Percentiles rank a stretch among this genome's conserved stretches.
Conservation (phyloP, 2,113 vertebrate genomes). For the Aythya baeri region DNA sequence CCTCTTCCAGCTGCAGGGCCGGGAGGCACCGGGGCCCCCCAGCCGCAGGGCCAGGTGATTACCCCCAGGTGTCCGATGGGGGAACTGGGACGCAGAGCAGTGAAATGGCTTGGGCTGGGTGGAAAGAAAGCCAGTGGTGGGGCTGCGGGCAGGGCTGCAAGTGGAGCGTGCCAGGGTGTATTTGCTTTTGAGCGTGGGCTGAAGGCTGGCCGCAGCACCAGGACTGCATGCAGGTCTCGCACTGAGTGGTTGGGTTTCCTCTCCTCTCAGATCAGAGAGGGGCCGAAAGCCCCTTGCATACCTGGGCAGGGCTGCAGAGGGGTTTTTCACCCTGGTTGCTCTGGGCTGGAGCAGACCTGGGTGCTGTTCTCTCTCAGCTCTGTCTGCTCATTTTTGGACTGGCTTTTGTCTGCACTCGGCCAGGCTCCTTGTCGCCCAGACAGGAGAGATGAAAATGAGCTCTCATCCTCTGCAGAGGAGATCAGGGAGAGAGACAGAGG, state of each 20-base stretch:
- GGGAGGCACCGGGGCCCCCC: accelerated
- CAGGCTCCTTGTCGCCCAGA: slow-evolving; percentile 1
- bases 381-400: slow-evolving; percentile 10
- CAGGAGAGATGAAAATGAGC: slow-evolving; percentile 50
- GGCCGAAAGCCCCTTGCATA: background rate
- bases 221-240: background rate
- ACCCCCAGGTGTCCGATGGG: background rate
- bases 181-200: background rate
- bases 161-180: accelerated
- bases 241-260: accelerated
- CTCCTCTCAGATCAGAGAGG: background rate
- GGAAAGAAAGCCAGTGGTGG: background rate
- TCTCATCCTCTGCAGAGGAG: slow-evolving; percentile 2
- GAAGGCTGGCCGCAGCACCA: background rate
- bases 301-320: background rate
- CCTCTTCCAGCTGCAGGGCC: background rate
- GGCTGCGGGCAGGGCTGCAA: background rate
- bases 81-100: background rate
- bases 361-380: background rate
- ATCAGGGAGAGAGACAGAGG: background rate
- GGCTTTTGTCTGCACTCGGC: background rate
- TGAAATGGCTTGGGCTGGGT: background rate
- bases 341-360: background rate
- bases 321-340: background rate
- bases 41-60: background rate